Base-by-base conservation (phyloP, 2,888 invertebrate genomes). In the Eupithecia subumbrata region DNA sequence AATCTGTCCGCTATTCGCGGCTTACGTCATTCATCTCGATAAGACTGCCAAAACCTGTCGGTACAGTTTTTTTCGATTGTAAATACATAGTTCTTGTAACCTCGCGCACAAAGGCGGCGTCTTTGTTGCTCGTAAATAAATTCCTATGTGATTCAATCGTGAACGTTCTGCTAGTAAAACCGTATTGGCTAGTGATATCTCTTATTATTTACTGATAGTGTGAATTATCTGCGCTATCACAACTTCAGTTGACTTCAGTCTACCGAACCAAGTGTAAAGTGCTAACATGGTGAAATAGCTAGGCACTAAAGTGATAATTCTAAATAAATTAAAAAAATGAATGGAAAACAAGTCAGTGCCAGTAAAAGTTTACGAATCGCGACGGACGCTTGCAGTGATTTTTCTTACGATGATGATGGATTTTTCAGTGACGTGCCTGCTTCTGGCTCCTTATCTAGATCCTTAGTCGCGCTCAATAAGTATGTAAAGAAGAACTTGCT, bases 401-500 rank as follows among this genome's bases (percentile, higher is more conserved):
- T 80, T 45, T 79, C 81, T n/a, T 85, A 87, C 64, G 91, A 92
- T 76, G 93, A 94, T 69, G 91, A 92, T 79, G 90, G 92, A 72
- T 93, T 92, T 82, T 92, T 91, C 74, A 91, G 90, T 83, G 92
- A 94, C 77, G 91, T 93, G 2, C 91, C 92, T 3, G 81, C 81
- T 11, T 89, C 92, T 4, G 90, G 91, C 48, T 90, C 92, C 2
- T 84, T 93, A 83, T 91, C 94, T 11, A 92, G 89, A 85, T 94
- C 95, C 9, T 83, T 90, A 72, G 82, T 91, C 69, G 95, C 95
- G n/a, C 82, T 94, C 60, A 95, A 95, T 80, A 91, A 90, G 78
- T 95, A 91, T 78, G 89, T 95, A 5, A 94, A 92, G 82, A 92
- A 91, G 76, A 94, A 94, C 89, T 88, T 95, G 78, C 85, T 92